These are phyloP conservation scores for Nephrotoma flavescens DNA, from an alignment of 2,888 invertebrate genomes.

Conservation along the genomic window DNA sequence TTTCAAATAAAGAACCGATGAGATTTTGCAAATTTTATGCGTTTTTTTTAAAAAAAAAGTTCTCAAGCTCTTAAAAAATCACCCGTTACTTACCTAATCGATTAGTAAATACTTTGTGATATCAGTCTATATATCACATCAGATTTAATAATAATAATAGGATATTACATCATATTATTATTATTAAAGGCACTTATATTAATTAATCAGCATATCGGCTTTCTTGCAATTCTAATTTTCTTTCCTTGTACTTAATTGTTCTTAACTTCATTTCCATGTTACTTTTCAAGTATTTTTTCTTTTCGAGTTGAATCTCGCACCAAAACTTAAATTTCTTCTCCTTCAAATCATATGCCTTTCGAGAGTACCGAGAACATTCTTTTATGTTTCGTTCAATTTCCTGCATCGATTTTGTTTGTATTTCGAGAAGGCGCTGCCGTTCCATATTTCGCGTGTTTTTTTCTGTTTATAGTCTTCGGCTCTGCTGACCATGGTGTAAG, in stretches of 20 bases:
- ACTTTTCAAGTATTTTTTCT: not conserved
- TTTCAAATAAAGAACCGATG: too few relatives aligned
- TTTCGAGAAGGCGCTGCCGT: too few relatives aligned
- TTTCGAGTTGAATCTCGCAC: not conserved
- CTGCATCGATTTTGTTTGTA: not conserved
- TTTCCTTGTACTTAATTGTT: not conserved
- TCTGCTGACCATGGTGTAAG: too few relatives aligned
- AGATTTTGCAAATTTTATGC: too few relatives aligned
- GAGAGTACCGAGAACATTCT: not conserved
- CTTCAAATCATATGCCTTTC: not conserved
- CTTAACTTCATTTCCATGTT: not conserved
- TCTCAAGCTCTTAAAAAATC: too few relatives aligned
- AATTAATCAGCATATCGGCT: not conserved
- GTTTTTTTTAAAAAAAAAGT: too few relatives aligned
- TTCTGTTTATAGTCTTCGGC: too few relatives aligned
- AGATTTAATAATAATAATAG: not conserved
- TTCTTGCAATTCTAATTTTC: not conserved
- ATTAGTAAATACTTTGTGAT: not conserved
- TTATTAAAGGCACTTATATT: not conserved
- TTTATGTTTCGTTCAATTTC: not conserved
- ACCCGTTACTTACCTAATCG: too few relatives aligned
- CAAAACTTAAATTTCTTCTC: not conserved
- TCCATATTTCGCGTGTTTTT: too few relatives aligned
- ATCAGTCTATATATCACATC: not conserved
- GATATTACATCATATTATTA: not conserved